Conservation (phyloP, 1,140 invertebrate genomes). For the Diploscapter pachys region DNA sequence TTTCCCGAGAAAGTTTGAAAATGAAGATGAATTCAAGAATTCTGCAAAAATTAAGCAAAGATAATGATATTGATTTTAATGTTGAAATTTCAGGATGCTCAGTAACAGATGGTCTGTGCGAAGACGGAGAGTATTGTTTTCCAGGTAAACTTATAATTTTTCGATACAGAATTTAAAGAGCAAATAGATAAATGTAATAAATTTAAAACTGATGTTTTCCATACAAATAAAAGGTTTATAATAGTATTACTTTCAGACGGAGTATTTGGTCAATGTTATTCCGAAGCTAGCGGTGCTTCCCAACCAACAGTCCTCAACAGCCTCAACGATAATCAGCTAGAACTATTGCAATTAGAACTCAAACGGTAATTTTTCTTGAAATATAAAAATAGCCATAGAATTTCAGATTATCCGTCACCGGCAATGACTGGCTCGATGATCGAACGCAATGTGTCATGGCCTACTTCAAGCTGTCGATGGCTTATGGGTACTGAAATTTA, state of each 20-base stretch:
- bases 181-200: too few relatives aligned
- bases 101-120: too few relatives aligned
- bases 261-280: slow-evolving; percentile 40
- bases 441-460: slow-evolving; percentile 40
- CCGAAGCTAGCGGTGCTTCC: slow-evolving; percentile 13
- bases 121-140: too few relatives aligned
- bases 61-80: too few relatives aligned
- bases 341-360: slow-evolving; percentile 35
- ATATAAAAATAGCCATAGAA: background rate
- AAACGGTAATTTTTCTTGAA: slow-evolving; percentile 6
- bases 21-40: too few relatives aligned
- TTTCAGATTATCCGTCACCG: slow-evolving; percentile 24
- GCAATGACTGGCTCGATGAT: slow-evolving; percentile 34
- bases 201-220: too few relatives aligned
- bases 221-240: too few relatives aligned
- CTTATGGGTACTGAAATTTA: slow-evolving; percentile 2
- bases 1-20: too few relatives aligned
- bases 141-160: too few relatives aligned
- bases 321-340: slow-evolving; percentile 35
- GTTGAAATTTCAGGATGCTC: too few relatives aligned
- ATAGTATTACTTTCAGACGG: slow-evolving; percentile 14
- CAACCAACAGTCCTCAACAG: slow-evolving; percentile 24
- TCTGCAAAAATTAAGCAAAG: too few relatives aligned
- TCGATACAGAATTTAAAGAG: too few relatives aligned
- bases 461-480: slow-evolving; percentile 44